Base-by-base conservation (phyloP, 2,888 invertebrate genomes). In the Polyploca ridens region DNA sequence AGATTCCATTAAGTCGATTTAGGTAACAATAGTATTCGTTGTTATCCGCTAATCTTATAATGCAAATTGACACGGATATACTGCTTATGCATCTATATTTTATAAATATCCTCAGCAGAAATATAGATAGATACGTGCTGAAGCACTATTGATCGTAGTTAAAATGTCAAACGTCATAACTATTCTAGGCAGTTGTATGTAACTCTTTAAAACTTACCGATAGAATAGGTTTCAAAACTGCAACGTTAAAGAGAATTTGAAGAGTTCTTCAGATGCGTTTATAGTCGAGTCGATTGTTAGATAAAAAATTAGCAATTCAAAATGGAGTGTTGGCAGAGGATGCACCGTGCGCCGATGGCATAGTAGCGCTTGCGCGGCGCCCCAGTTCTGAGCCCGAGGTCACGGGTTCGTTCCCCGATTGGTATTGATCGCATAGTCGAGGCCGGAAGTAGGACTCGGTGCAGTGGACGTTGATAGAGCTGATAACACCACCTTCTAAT, bases 361-460 rank as follows among this genome's bases (percentile, higher is more conserved):
- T 70, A 75, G 84, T 71, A 78, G 92, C 93, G 94, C 94, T 75
- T 93, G 94, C 93, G 94, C 92, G 91, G 79, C 84, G 94, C 79
- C 94, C 94, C 82, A 93, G 87, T 92, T 94, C 80, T 70, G 65
- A 74, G 73, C 74, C 79, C 89, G 91, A 93, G 93, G 94, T 91
- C 93, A 88, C 87, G 88, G 88, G 94, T 93, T 94, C 94, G 89
- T 93, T 94, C 92, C 93, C 92, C 94, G 93, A 88, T 84, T 80
- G 72, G 88, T 93, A 93, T 93, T 91, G 92, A 93, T 89, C 93
- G 87, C 69, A 74, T 70, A 69, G 69, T 75, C 83, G 87, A 86
- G 90, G 90, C 89, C 90, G 92, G 92, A 93, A 92, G 87, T 86
- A 76, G 83, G 81, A 82, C 85, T 82, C 78, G 84, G 82, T 93